Percentiles rank a stretch among this genome's conserved stretches.
Conservation (phyloP, 1,140 invertebrate genomes). For the Pogonomyrmex californicus region DNA sequence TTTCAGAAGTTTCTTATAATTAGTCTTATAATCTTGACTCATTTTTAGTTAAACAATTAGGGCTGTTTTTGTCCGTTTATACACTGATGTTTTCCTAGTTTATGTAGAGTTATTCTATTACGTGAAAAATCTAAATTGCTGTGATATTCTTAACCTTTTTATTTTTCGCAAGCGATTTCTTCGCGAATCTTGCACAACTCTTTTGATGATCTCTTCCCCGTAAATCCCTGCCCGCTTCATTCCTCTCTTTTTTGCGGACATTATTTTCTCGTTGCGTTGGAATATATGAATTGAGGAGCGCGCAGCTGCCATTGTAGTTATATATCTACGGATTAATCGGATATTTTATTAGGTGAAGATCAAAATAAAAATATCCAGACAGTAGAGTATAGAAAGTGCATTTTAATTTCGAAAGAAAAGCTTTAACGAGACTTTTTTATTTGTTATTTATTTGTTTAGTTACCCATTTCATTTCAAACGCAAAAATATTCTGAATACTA, state of each 20-base stretch:
- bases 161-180: constrained; percentile 39
- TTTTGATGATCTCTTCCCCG: constrained; percentile 21
- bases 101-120: constrained; percentile 55
- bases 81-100: neutral
- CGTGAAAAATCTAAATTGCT: constrained; percentile 40
- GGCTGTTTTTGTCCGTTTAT: too few relatives aligned
- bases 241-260: neutral
- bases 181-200: neutral
- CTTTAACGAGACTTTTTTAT: neutral
- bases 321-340: constrained; percentile 43
- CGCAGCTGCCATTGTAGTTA: constrained; percentile 36
- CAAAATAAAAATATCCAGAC: constrained; percentile 9
- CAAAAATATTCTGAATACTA: neutral
- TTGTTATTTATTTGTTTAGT: neutral
- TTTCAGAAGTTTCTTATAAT: constrained; percentile 42
- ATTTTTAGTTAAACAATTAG: constrained; percentile 6
- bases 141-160: constrained; percentile 65
- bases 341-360: constrained; percentile 48
- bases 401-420: neutral
- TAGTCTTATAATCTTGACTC: constrained; percentile 36
- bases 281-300: constrained; percentile 62
- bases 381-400: neutral
- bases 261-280: constrained; percentile 32
- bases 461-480: neutral
- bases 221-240: constrained; percentile 62